These are phyloP conservation scores for Numenius phaeopus DNA, from an alignment of 2,797 vertebrate genomes.

Conservation along the genomic window DNA sequence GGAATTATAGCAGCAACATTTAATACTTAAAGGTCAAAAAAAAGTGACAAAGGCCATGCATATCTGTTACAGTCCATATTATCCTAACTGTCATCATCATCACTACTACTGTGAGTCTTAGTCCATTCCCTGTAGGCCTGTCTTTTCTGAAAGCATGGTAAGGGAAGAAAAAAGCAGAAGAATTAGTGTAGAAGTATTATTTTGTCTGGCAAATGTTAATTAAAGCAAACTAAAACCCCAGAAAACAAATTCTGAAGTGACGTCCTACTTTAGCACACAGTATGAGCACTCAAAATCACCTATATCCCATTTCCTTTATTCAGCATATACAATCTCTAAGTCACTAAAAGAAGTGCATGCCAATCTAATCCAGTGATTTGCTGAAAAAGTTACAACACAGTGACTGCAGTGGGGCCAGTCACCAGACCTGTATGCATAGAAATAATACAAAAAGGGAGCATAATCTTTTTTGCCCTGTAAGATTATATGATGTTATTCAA, in stretches of 20 bases:
- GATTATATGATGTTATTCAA: neutral
- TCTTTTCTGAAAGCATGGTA: constrained; percentile 92
- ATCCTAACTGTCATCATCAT: constrained; percentile 85
- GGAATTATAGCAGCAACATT: constrained; percentile 35
- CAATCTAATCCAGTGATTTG: neutral
- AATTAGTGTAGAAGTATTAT: constrained; percentile 78
- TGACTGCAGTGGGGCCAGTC: neutral
- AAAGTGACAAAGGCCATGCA: constrained; percentile 55
- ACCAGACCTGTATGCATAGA: neutral
- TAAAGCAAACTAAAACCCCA: constrained; percentile 6
- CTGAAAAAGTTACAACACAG: neutral
- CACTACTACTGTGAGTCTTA: constrained; percentile 86
- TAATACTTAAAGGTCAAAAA: constrained; percentile 36
- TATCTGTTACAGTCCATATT: constrained; percentile 62
- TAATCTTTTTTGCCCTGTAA: neutral
- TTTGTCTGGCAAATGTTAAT: constrained; percentile 37
- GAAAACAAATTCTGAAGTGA: constrained; percentile 44
- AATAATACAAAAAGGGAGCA: neutral
- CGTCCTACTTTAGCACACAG: constrained; percentile 17
- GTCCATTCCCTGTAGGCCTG: constrained; percentile 85
- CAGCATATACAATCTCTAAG: neutral
- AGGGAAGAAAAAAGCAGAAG: constrained; percentile 82
- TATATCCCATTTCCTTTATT: neutral
- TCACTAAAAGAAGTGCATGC: neutral
- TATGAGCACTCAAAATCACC: neutral